Evolutionary conservation across 1,140 invertebrate genomes (phyloP).

Genomic region (Telenomus remus): DNA sequence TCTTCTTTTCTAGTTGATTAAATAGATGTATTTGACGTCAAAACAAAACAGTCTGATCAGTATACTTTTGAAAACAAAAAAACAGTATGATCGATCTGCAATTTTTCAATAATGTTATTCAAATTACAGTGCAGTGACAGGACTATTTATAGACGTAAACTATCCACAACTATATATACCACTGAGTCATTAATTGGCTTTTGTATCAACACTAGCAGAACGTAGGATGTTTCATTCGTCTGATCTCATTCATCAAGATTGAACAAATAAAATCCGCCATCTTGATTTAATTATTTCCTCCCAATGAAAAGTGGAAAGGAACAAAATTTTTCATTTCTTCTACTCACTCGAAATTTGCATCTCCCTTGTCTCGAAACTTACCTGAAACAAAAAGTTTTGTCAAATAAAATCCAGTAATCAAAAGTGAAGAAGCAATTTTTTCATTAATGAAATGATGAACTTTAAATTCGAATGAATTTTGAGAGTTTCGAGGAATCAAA

Average conservation of each 20-base stretch:
- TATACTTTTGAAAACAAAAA: neutral
- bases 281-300: too few species aligned
- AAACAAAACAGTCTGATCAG: neutral
- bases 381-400: neutral
- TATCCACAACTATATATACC: conserved; percentile 16
- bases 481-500: too few species aligned
- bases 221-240: conserved; percentile 15
- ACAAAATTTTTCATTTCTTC: too few species aligned
- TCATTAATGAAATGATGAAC: too few species aligned
- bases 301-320: too few species aligned
- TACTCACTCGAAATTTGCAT: too few species aligned
- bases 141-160: conserved; percentile 24
- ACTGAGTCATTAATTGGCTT: conserved; percentile 29
- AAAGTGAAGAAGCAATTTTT: conserved; percentile 1
- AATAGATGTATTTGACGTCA: too few species aligned
- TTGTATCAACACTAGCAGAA: conserved; percentile 24
- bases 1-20: too few species aligned
- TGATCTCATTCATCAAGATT: conserved; percentile 27
- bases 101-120: neutral
- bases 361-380: too few species aligned
- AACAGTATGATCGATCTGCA: neutral
- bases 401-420: neutral
- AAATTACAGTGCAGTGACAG: conserved; percentile 4
- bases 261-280: neutral
- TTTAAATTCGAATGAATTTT: too few species aligned